Conservation (phyloP, 35 echinoderm and acorn worm genomes). For the Lytechinus pictus region DNA sequence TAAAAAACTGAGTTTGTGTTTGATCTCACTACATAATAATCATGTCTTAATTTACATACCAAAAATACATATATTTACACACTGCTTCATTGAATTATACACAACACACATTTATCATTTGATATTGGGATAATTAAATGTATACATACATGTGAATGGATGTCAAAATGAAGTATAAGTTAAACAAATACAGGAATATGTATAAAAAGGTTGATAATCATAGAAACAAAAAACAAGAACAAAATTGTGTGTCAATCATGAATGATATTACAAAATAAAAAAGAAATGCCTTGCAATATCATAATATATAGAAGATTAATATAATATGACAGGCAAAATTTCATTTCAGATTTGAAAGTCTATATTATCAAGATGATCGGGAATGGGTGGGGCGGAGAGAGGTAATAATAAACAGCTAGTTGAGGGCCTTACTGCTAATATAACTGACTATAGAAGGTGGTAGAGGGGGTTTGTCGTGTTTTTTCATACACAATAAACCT, state of each 20-base stretch:
- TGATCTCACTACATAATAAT: neutral
- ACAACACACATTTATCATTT: neutral
- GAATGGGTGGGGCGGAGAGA: neutral
- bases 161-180: neutral
- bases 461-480: too few species aligned
- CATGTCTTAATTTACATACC: neutral
- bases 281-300: neutral
- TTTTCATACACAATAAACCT: too few species aligned
- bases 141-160: too few species aligned
- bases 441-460: too few species aligned
- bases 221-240: neutral
- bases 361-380: neutral
- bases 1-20: neutral
- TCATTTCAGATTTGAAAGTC: neutral
- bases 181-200: neutral
- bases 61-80: neutral
- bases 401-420: too few species aligned
- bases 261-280: neutral
- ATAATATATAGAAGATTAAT: neutral
- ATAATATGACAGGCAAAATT: neutral
- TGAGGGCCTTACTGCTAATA: too few species aligned
- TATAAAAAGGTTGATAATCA: neutral
- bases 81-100: neutral
- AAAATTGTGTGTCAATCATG: neutral
- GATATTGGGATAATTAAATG: neutral